A percentile compares a stretch with the other conserved stretches of the same genome.
phyloP scores from a whole-genome alignment of 2,888 invertebrate species.

The Dinocampus coccinellae region DNA sequence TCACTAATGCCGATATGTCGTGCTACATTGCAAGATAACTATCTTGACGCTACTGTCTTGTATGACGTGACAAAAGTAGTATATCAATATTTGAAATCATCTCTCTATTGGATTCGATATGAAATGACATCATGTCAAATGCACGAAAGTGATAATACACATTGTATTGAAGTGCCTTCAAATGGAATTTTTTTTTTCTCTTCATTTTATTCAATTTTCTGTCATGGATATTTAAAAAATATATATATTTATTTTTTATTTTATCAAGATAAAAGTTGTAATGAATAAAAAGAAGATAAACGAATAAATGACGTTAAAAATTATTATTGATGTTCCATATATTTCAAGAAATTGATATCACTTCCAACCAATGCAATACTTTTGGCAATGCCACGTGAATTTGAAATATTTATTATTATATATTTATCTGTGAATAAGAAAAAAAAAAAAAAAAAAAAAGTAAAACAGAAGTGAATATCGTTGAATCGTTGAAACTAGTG shows the following conservation, averaged over 20 bases:
- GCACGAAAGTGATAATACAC: background rate
- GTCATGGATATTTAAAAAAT: no score
- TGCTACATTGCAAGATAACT: background rate
- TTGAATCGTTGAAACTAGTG: constrained; percentile 8
- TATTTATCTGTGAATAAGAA: constrained; percentile 20
- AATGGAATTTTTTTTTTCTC: background rate
- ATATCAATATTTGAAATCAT: background rate
- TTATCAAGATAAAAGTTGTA: background rate
- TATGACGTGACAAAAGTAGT: background rate
- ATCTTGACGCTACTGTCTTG: background rate
- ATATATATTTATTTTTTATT: no score
- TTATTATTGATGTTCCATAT: background rate
- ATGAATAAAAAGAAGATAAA: background rate
- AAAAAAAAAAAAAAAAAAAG: background rate
- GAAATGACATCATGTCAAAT: background rate
- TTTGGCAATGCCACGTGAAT: background rate
- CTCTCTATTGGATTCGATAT: background rate
- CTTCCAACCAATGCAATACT: background rate
- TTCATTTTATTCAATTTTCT: no score
- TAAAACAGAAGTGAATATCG: constrained; percentile 14
- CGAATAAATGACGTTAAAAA: background rate
- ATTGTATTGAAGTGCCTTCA: background rate
- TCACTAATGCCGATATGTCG: background rate
- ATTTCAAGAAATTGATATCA: background rate
- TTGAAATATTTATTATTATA: constrained; percentile 6